A percentile compares a stretch with the other conserved stretches of the same genome.
Evolutionary conservation across 2,888 invertebrate genomes (phyloP).

Genomic region (Eupithecia dodoneata): DNA sequence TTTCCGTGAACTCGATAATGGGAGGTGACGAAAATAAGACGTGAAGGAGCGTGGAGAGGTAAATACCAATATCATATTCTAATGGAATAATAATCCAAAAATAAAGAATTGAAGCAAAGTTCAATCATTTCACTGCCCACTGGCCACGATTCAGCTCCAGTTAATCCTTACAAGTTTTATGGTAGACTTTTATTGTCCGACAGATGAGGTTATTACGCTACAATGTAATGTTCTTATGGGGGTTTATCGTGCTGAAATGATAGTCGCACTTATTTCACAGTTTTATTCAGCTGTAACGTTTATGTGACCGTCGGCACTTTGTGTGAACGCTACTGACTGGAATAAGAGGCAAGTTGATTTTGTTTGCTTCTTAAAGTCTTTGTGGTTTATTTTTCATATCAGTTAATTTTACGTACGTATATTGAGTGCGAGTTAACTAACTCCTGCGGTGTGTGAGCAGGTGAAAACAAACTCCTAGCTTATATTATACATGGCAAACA

Average conservation of each 20-base stretch:
- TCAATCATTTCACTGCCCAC: not conserved
- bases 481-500: too few relatives aligned
- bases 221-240: constrained; percentile 40
- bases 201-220: constrained; percentile 44
- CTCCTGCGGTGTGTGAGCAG: too few relatives aligned
- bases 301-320: constrained; percentile 35
- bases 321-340: constrained; percentile 23
- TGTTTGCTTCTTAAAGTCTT: constrained; percentile 3
- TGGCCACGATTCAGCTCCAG: constrained; percentile 32
- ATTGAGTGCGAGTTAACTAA: too few relatives aligned
- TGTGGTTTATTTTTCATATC: not conserved
- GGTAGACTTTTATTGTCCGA: constrained; percentile 41
- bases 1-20: too few relatives aligned
- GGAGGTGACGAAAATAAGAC: too few relatives aligned
- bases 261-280: constrained; percentile 43
- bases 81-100: not conserved
- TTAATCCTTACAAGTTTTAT: constrained; percentile 41
- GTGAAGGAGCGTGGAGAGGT: not conserved
- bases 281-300: constrained; percentile 42
- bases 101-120: not conserved
- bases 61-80: not conserved
- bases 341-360: constrained; percentile 16
- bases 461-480: not conserved
- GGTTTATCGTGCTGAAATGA: constrained; percentile 44
- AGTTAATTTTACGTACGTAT: too few relatives aligned